Percentiles rank a stretch among this genome's conserved stretches.
phyloP scores from a whole-genome alignment of 2,113 vertebrate species.

The Hypocryptadius cinnamomeus region DNA sequence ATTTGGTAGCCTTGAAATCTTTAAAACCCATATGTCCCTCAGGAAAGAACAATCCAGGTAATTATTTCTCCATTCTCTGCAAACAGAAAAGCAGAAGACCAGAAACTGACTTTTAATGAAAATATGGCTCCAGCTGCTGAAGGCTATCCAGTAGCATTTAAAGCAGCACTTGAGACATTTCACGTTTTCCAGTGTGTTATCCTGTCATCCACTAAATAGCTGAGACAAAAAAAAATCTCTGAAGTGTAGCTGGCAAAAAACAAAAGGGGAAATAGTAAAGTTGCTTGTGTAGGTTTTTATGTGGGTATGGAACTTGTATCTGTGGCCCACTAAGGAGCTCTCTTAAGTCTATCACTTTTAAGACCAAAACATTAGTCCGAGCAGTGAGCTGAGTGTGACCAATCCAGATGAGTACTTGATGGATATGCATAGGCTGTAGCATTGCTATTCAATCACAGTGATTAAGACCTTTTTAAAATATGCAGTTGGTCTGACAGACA shows the following conservation, averaged over 20 bases:
- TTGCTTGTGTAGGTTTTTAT: neutral
- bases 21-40: neutral
- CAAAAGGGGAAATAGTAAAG: neutral
- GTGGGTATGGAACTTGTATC: neutral
- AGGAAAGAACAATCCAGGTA: neutral
- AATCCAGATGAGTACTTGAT: neutral
- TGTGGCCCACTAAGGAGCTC: neutral
- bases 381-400: neutral
- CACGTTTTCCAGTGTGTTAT: neutral
- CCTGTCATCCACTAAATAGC: neutral
- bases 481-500: neutral
- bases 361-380: neutral
- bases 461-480: neutral
- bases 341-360: neutral
- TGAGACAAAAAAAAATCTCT: neutral
- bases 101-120: neutral
- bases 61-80: neutral
- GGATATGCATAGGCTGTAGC: neutral
- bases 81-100: neutral
- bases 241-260: neutral
- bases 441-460: neutral
- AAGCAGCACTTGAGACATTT: neutral
- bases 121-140: neutral
- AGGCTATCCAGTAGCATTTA: neutral
- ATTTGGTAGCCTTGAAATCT: neutral